Evolutionary conservation across 2,113 vertebrate genomes (phyloP).

Genomic region (Argyrosomus japonicus): DNA sequence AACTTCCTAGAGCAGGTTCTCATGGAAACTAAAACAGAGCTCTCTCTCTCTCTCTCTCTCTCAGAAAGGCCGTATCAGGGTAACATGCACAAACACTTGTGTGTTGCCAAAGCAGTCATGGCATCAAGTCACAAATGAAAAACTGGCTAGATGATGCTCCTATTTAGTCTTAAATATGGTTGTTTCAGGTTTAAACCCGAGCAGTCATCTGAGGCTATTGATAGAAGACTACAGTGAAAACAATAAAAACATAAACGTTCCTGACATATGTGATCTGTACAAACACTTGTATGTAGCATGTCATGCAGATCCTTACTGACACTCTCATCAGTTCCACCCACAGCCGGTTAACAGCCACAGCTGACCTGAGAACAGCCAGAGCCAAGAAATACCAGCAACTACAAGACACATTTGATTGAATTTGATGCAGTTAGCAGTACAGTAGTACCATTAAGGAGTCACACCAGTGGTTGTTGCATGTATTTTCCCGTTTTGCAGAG

Average conservation of each 20-base stretch:
- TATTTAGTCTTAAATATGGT: neutral
- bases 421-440: neutral
- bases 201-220: neutral
- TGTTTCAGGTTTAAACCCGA: neutral
- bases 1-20: conserved; percentile 17
- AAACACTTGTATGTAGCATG: neutral
- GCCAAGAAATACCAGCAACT: neutral
- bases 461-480: neutral
- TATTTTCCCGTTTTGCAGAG: neutral
- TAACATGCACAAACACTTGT: neutral
- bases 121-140: neutral
- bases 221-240: neutral
- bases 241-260: neutral
- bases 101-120: conserved; percentile 9
- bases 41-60: conserved; percentile 7
- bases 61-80: neutral
- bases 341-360: neutral
- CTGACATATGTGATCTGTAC: neutral
- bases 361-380: conserved; percentile 7
- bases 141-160: neutral
- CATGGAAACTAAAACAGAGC: conserved; percentile 30
- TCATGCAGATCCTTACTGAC: neutral
- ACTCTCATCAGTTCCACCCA: neutral
- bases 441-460: neutral
- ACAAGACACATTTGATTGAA: neutral